Percentiles rank a stretch among this genome's conserved stretches.
phyloP scores from a whole-genome alignment of 2,797 vertebrate genomes.

The Artibeus jamaicensis region DNA sequence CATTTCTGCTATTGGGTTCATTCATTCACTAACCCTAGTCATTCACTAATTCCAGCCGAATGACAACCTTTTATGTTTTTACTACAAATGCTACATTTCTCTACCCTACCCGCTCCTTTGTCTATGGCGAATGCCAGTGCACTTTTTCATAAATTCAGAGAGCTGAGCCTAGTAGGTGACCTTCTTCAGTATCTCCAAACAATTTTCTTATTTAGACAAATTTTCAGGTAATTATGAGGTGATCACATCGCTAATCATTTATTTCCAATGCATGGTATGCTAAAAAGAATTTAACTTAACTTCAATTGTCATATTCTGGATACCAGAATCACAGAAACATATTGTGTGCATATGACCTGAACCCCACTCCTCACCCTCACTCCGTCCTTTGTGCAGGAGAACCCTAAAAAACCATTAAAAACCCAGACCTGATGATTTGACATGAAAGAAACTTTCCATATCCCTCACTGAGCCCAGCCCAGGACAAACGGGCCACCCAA shows the following conservation, averaged over 20 bases:
- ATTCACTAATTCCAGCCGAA: not conserved
- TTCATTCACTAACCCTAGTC: not conserved
- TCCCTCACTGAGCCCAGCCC: not conserved
- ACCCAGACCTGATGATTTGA: not conserved
- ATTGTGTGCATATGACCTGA: not conserved
- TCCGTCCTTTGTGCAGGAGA: not conserved
- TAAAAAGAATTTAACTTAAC: not conserved
- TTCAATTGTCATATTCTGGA: not conserved
- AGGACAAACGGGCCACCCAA: not conserved
- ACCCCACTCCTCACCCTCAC: not conserved
- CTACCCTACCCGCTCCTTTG: not conserved
- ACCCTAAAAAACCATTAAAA: not conserved
- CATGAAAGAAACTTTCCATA: not conserved
- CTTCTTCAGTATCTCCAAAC: not conserved
- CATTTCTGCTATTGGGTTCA: not conserved
- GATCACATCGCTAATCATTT: not conserved
- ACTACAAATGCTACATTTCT: not conserved
- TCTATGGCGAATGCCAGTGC: not conserved
- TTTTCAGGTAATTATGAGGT: not conserved
- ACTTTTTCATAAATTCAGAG: slow-evolving; percentile 29
- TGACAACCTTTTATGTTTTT: not conserved
- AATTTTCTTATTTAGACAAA: not conserved
- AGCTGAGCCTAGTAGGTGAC: not conserved
- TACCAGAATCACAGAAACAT: not conserved
- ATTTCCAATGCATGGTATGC: not conserved